Conservation (phyloP, 2,888 invertebrate genomes). For the Acheta domesticus region DNA sequence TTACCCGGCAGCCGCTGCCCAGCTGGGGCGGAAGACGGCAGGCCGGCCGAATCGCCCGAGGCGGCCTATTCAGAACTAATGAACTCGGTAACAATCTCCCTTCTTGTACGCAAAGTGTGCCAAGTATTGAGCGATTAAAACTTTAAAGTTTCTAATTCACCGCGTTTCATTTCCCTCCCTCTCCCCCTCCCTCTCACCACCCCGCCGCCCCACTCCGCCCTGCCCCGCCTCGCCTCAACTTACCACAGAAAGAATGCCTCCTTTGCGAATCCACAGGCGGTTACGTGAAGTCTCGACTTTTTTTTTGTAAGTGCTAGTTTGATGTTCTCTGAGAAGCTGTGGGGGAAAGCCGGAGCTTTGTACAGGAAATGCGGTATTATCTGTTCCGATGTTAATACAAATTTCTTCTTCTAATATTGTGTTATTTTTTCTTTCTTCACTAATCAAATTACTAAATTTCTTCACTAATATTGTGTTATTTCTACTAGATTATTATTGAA, state of each 20-base stretch:
- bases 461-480: no score
- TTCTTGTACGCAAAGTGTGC: conserved; percentile 8
- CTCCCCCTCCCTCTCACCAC: background rate
- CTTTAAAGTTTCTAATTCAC: background rate
- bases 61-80: conserved; percentile 1
- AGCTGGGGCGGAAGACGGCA: background rate
- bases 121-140: conserved; percentile 11
- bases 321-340: no score
- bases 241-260: background rate
- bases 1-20: no score
- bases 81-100: conserved; percentile 1
- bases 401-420: no score
- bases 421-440: no score
- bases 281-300: background rate
- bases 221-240: background rate
- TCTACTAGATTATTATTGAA: no score
- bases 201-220: background rate
- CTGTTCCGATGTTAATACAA: no score
- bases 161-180: background rate
- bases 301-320: no score
- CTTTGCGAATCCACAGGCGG: background rate
- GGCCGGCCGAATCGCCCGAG: background rate
- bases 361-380: no score
- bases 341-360: no score
- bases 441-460: no score